These are phyloP conservation scores for Rhinella marina DNA, from an alignment of 2,797 vertebrate genomes.

Conservation along the genomic window DNA sequence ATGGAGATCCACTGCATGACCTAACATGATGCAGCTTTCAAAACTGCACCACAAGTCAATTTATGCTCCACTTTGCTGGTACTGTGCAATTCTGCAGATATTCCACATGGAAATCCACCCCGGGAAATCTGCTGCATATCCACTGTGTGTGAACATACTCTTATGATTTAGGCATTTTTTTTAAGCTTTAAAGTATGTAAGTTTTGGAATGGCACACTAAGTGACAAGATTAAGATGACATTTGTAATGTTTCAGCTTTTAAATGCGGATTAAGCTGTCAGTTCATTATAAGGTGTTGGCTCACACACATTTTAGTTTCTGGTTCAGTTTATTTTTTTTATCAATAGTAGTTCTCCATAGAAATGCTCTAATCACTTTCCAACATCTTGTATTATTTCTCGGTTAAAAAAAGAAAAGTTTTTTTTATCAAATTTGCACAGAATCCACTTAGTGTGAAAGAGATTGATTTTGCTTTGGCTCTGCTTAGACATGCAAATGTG, in stretches of 20 bases:
- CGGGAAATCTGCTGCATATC: no score
- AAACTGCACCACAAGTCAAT: no score
- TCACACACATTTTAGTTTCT: not conserved
- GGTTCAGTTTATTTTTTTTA: not conserved
- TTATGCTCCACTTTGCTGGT: no score
- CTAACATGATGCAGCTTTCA: no score
- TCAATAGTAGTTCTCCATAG: not conserved
- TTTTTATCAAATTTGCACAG: not conserved
- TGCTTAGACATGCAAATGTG: constrained; percentile 48
- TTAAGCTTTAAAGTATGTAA: not conserved
- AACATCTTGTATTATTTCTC: not conserved
- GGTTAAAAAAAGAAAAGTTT: not conserved
- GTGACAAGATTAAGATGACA: not conserved
- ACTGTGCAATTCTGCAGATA: no score
- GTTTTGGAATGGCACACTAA: not conserved
- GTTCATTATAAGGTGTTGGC: not conserved
- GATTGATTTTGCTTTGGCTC: constrained; percentile 13
- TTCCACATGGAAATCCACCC: no score
- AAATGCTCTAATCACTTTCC: not conserved
- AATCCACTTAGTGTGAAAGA: not conserved
- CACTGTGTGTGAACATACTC: no score
- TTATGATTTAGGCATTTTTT: no score
- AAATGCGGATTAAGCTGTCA: constrained; percentile 14
- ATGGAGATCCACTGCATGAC: no score
- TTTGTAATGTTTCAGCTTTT: not conserved